Conservation (phyloP, 1,140 invertebrate genomes). For the Drosophila athabasca region DNA sequence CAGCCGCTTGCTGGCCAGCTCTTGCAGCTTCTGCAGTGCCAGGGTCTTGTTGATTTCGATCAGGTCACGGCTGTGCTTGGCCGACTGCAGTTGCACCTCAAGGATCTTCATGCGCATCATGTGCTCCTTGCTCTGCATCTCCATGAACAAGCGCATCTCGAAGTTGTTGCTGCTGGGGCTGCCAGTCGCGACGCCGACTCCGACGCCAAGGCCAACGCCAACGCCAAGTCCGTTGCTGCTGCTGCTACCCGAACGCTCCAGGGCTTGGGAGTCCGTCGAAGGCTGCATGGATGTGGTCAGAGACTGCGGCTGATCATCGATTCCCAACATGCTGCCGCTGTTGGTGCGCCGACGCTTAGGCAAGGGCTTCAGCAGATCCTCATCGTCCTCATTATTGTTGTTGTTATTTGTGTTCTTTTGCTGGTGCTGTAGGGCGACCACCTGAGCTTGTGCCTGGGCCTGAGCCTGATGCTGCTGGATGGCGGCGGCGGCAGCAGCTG, state of each 20-base stretch:
- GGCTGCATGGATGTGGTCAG: constrained; percentile 28
- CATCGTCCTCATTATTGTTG: constrained; percentile 66
- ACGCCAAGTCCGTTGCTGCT: constrained; percentile 30
- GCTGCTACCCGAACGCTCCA: constrained; percentile 47
- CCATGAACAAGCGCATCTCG: constrained; percentile 78
- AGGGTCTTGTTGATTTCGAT: constrained; percentile 83
- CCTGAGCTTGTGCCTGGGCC: constrained; percentile 51
- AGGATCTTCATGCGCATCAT: constrained; percentile 83
- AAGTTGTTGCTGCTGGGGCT: constrained; percentile 33
- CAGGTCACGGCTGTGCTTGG: constrained; percentile 81
- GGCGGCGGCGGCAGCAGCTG: constrained; percentile 74
- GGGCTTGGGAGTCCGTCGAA: constrained; percentile 49
- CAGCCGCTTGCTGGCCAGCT: constrained; percentile 75
- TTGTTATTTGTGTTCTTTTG: constrained; percentile 56
- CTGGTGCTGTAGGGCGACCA: constrained; percentile 54
- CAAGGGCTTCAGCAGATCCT: constrained; percentile 54
- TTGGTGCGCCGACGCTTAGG: constrained; percentile 73
- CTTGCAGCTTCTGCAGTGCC: constrained; percentile 79
- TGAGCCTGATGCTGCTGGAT: constrained; percentile 76
- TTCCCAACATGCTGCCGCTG: constrained; percentile 53
- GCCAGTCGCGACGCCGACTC: neutral
- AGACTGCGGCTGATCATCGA: constrained; percentile 51
- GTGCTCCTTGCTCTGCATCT: constrained; percentile 83
- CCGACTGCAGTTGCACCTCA: constrained; percentile 81
- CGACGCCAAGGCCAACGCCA: neutral